A percentile compares a stretch with the other conserved stretches of the same genome.
Conservation (phyloP, 2,888 invertebrate species). For the Danaus chrysippus region DNA sequence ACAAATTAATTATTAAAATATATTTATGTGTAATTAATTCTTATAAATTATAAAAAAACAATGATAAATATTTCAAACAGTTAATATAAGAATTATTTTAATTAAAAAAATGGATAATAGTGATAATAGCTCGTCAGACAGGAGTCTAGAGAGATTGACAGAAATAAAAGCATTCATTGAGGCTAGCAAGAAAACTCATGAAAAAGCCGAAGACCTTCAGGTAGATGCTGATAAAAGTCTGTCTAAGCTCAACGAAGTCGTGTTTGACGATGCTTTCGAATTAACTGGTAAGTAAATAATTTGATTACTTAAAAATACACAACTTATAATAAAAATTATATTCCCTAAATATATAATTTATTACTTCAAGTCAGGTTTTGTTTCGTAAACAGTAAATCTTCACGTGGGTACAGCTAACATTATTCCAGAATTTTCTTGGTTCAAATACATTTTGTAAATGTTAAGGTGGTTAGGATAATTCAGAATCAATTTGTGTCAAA, state of each 20-base stretch:
- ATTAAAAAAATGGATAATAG: slow-evolving; percentile 21
- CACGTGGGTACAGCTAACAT: too few species aligned
- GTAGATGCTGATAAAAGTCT: slow-evolving; percentile 44
- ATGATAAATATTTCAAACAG: not conserved
- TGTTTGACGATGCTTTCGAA: slow-evolving; percentile 70
- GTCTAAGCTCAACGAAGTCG: slow-evolving; percentile 45
- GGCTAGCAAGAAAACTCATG: slow-evolving; percentile 32
- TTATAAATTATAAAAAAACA: slow-evolving; percentile 3
- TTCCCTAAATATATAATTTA: too few species aligned
- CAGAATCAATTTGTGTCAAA: too few species aligned
- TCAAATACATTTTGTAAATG: too few species aligned
- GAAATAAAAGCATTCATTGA: slow-evolving; percentile 33
- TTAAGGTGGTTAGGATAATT: too few species aligned
- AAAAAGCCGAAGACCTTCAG: slow-evolving; percentile 39
- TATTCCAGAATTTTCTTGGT: too few species aligned
- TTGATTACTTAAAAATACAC: not conserved
- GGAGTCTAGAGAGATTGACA: slow-evolving; percentile 30
- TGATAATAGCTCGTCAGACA: slow-evolving; percentile 26
- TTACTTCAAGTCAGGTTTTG: too few species aligned
- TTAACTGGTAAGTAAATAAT: slow-evolving; percentile 51
- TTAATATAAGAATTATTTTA: not conserved
- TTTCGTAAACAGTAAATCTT: too few species aligned
- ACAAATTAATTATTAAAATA: not conserved
- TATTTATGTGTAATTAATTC: not conserved
- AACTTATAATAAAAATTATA: too few species aligned